Conservation (phyloP, 2,797 vertebrate species). For the Myotis findleyi region DNA sequence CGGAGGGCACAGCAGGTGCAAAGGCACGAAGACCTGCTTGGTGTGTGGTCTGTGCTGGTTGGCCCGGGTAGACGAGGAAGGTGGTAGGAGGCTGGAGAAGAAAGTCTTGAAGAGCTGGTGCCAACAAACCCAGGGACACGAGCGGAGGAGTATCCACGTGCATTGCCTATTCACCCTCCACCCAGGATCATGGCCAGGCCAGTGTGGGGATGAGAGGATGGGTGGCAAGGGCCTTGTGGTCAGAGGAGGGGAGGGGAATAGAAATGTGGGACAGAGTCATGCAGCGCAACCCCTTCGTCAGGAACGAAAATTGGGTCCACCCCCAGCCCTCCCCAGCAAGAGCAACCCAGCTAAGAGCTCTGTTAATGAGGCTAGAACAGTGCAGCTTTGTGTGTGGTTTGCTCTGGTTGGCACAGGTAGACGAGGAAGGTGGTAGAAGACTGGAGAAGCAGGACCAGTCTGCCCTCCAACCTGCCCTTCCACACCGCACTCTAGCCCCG, state of each 20-base stretch:
- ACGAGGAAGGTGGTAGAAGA: neutral
- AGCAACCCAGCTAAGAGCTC: neutral
- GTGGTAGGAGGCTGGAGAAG: neutral
- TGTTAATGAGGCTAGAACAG: neutral
- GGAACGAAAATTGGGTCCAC: neutral
- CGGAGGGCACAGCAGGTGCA: neutral
- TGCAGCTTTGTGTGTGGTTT: neutral
- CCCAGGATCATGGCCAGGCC: neutral
- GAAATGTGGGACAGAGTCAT: neutral
- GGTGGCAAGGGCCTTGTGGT: too few relatives aligned
- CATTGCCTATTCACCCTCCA: neutral
- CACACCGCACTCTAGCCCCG: too few relatives aligned
- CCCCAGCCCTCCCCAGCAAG: neutral
- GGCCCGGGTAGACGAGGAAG: neutral
- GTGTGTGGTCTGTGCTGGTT: neutral
- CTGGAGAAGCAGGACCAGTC: neutral
- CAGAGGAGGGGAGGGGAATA: neutral
- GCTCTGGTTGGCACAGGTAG: neutral
- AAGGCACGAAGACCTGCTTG: neutral
- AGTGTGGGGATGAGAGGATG: neutral
- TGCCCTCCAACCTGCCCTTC: too few relatives aligned
- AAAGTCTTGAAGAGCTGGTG: neutral
- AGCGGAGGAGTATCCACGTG: neutral
- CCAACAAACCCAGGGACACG: neutral
- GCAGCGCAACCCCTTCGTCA: neutral